Base-by-base conservation (phyloP, 2,113 vertebrate genomes). In the Rana temporaria region DNA sequence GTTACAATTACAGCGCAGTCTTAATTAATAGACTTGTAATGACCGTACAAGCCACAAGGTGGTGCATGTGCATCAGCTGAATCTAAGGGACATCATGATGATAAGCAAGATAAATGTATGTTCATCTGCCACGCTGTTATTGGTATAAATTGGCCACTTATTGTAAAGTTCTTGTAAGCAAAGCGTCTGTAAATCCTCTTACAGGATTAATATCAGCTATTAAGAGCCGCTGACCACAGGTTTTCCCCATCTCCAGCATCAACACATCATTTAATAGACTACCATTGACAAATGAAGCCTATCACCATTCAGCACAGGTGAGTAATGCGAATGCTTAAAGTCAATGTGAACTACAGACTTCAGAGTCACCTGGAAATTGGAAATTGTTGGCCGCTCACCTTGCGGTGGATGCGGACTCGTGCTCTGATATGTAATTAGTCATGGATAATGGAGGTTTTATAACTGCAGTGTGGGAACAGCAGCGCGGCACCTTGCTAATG, bases 31-130 rank as follows among this genome's bases (percentile, higher is more conserved):
- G 16, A n/a, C 17, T 18, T 90, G 89, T 65, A 90, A 84, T 86
- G 72, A 85, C 56, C 75, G 1, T 1, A 18, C 30, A 16, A 38
- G 62, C 90, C 92, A 93, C 90, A 81, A 87, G 92, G 81, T 91
- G 94, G 92, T 90, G 86, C 64, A 83, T 88, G 86, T 59, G 85
- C 63, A 32, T 70, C 30, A 66, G 0, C 57, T 22, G n/a, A 55
- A 56, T 24, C 16, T 17, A 22, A 19, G 34, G 22, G 24, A 22
- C 52, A 19, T 65, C 52, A 19, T 65, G 15, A 38, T n/a, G 15
- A 30, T 79, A 79, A 67, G n/a, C n/a, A 68, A 18, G 60, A 81
- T 32, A 53, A 52, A 81, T 81, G 57, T n/a, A 2, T 19, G 22
- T n/a, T 1, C 24, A 34, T 12, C 55, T 4, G 15, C 57, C 15